Conservation (phyloP, 2,113 vertebrate species). For the Corythaeola cristata region DNA sequence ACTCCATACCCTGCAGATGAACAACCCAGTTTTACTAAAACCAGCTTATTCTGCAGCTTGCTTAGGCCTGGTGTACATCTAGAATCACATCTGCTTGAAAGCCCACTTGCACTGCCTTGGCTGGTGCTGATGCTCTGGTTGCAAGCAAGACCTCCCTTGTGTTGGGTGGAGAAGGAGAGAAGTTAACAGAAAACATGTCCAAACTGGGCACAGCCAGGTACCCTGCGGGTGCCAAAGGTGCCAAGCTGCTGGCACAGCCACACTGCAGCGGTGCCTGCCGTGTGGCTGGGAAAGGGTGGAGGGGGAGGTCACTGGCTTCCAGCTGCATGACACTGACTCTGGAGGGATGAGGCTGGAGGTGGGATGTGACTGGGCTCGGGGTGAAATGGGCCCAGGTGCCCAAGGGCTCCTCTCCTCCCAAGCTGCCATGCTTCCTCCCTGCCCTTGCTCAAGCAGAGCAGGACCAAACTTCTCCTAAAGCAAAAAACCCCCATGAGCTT, state of each 20-base stretch:
- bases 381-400: conserved; percentile 51
- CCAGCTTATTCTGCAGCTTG: not conserved
- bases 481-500: not conserved
- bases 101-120: not conserved
- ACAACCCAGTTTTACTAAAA: not conserved
- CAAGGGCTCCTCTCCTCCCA: conserved; percentile 34
- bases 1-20: not conserved
- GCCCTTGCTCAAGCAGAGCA: not conserved
- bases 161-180: not conserved
- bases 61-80: not conserved
- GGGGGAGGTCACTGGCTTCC: not conserved
- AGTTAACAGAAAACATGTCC: not conserved
- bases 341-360: conserved; percentile 23
- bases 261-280: accelerated
- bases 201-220: not conserved
- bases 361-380: conserved; percentile 58
- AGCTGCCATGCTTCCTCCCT: conserved; percentile 40
- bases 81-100: not conserved
- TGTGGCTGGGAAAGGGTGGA: not conserved
- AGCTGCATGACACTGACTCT: not conserved
- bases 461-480: not conserved
- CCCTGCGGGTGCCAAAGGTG: not conserved
- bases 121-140: not conserved
- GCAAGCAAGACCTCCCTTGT: not conserved
- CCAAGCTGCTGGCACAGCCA: not conserved